Evolutionary conservation across 1,140 invertebrate species (phyloP), one percentile per base, ranked within the genome.

Genomic region (Pollicipes pollicipes): DNA sequence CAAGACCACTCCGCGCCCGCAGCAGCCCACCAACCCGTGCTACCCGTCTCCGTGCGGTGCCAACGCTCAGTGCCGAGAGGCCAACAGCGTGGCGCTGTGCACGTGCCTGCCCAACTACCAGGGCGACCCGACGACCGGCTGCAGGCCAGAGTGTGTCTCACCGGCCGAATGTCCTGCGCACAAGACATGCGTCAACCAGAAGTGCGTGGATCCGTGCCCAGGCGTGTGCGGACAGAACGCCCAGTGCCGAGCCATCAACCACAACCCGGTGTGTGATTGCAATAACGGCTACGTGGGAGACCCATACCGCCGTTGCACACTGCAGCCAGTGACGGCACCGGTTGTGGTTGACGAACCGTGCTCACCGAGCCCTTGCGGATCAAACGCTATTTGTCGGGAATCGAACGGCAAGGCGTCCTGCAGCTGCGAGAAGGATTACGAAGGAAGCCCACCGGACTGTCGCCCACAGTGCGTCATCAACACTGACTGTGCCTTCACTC

Each of bases 91-190:
- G 30, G 72, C 77, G 3, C 45, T 75, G 2, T 80, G 79, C 67
- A 76, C 76, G n/a, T 78, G 78, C 72, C 70, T 75, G 31, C 75
- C 76, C 26, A 72, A 74, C n/a, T 77, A 77, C 68, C 73, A 74
- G n/a, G n/a, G 79, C 30, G 73, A 80, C 69, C 76, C 79, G 30
- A 72, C 75, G 26, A 74, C 88, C 70, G 84, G 87, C 45, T 90
- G 89, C 76, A n/a, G n/a, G n/a, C n/a, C n/a, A n/a, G n/a, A n/a
- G n/a, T n/a, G n/a, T n/a, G n/a, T n/a, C n/a, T n/a, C n/a, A n/a
- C n/a, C n/a, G n/a, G n/a, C n/a, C n/a, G n/a, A n/a, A n/a, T n/a
- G n/a, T n/a, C n/a, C n/a, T n/a, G n/a, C n/a, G n/a, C 87, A 82
- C 70, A 79, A 84, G 70, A 78, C 76, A 75, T 77, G 86, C 17